phyloP scores from a whole-genome alignment of 2,113 vertebrate species.

The Syngnathus scovelli region DNA sequence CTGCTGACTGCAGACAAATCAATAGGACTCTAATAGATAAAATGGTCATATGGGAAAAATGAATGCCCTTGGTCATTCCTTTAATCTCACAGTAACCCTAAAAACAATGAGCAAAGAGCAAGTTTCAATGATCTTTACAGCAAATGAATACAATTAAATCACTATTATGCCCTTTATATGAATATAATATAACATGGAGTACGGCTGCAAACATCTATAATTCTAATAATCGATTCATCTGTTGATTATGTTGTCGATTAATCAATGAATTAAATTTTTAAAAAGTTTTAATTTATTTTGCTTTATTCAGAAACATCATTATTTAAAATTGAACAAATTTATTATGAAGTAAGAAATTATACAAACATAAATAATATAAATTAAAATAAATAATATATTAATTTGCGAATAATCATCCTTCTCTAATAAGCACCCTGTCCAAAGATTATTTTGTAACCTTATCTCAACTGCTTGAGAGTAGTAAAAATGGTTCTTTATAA shows the following conservation, averaged over 20 bases:
- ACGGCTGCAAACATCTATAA: too few relatives aligned
- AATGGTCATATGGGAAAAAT: slow-evolving; percentile 39
- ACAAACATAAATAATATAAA: too few relatives aligned
- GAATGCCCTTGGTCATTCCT: slow-evolving; percentile 32
- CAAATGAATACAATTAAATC: slow-evolving; percentile 5
- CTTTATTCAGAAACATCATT: too few relatives aligned
- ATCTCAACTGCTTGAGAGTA: background rate
- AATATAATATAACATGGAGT: too few relatives aligned
- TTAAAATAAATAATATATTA: too few relatives aligned
- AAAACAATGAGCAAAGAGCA: slow-evolving; percentile 16
- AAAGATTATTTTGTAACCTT: background rate
- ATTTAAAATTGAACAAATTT: too few relatives aligned
- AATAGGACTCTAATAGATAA: slow-evolving; percentile 40
- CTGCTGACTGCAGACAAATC: slow-evolving; percentile 54
- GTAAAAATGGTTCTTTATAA: background rate
- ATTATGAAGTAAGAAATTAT: too few relatives aligned
- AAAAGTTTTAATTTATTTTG: too few relatives aligned
- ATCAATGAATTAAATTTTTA: too few relatives aligned
- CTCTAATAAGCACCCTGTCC: background rate
- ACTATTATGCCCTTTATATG: background rate
- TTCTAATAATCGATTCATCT: too few relatives aligned
- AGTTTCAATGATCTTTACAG: background rate
- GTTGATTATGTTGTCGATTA: too few relatives aligned
- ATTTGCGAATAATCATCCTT: too few relatives aligned
- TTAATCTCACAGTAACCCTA: slow-evolving; percentile 10